Evolutionary conservation across 2,888 invertebrate species (phyloP).

Genomic region (Temnothorax ravouxi): DNA sequence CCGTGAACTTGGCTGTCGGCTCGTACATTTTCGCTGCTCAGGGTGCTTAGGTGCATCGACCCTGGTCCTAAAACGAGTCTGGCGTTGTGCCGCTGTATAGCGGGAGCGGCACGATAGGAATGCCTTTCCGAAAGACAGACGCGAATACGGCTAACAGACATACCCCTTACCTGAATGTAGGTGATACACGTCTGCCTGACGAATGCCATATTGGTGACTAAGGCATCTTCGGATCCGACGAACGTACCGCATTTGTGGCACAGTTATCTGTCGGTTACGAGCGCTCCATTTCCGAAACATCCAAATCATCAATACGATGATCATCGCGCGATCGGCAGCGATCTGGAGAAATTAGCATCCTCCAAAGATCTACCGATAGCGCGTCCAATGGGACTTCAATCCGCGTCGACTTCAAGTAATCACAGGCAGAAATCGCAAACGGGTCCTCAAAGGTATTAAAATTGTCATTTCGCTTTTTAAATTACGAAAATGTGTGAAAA

Average conservation of each 20-base stretch:
- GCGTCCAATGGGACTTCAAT: background rate
- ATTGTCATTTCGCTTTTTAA: background rate
- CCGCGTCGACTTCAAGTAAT: constrained; percentile 1
- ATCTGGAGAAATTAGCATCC: background rate
- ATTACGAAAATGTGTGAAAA: background rate
- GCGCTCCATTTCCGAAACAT: constrained; percentile 49
- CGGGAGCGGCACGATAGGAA: constrained; percentile 27
- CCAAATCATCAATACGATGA: constrained; percentile 47
- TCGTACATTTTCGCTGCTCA: background rate
- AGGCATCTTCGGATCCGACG: constrained; percentile 39
- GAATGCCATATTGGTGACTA: constrained; percentile 63
- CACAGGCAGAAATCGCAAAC: background rate
- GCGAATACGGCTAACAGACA: constrained; percentile 15
- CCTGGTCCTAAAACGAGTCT: constrained; percentile 42
- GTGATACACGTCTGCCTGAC: constrained; percentile 60
- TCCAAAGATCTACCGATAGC: background rate
- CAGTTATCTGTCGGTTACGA: constrained; percentile 57
- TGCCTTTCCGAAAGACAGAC: constrained; percentile 22
- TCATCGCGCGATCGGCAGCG: background rate
- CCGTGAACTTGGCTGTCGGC: constrained; percentile 37
- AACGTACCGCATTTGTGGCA: constrained; percentile 36
- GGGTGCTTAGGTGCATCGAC: constrained; percentile 39
- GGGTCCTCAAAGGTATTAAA: constrained; percentile 32
- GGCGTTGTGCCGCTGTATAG: constrained; percentile 40
- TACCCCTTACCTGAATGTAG: constrained; percentile 63